These are phyloP conservation scores for Malurus cyaneus DNA, from an alignment of 2,113 vertebrate genomes.

Conservation along the genomic window DNA sequence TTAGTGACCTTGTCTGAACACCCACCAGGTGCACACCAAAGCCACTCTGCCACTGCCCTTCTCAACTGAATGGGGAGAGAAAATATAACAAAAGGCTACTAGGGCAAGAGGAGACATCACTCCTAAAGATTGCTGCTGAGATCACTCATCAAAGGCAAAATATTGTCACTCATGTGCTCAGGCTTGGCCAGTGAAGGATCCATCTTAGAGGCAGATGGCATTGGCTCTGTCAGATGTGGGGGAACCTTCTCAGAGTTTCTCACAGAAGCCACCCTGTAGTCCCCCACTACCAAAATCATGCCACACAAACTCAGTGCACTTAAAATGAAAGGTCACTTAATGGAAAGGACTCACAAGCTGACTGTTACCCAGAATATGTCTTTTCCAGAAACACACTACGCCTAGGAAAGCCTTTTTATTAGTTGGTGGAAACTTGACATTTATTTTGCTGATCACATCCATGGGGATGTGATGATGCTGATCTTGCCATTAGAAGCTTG, in stretches of 20 bases:
- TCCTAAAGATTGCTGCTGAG: background rate
- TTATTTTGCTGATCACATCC: background rate
- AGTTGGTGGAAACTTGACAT: background rate
- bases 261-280: background rate
- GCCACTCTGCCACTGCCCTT: background rate
- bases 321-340: background rate
- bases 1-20: background rate
- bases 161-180: background rate
- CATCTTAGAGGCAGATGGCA: rapidly evolving
- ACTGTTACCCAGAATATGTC: background rate
- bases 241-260: background rate
- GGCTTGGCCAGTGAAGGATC: background rate
- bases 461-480: background rate
- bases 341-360: background rate
- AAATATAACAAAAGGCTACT: background rate
- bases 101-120: background rate
- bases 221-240: background rate
- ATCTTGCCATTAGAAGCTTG: background rate
- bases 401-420: background rate
- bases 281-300: background rate
- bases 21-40: background rate
- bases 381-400: background rate
- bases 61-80: background rate
- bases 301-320: background rate
- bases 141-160: background rate